Base-by-base conservation (phyloP, 2,113 vertebrate genomes). In the Hyperoodon ampullatus region DNA sequence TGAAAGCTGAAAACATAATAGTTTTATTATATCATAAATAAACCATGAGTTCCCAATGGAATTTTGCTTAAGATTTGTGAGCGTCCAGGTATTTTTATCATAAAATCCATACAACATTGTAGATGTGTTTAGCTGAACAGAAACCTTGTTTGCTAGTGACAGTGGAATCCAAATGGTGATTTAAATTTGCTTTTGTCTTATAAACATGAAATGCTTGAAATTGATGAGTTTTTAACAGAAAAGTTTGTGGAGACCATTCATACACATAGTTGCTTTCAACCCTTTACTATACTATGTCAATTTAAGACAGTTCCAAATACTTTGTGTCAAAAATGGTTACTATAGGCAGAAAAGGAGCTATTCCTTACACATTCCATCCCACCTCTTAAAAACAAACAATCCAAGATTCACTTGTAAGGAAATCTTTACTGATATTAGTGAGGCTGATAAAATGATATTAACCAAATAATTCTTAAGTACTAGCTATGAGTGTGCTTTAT, bases 1-100 rank as follows among this genome's bases (percentile, higher is more conserved):
- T 95, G 82, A 97, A 98, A 97, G 66, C 93, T 97, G 74, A 98
- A 98, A 98, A 98, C 92, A 90, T 96, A 98, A 98, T 98, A 83
- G 85, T 97, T 98, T 98, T 97, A 98, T 97, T 98, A 97, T 98
- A 95, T 97, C 85, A 96, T 97, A 98, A 98, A 97, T 97, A 89
- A 24, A 97, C 68, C 82, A 71, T 96, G 93, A 96, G 96, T 85
- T 92, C 88, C 83, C 93, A 93, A 0, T 98, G 95, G 88, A 98
- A 98, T 98, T 97, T 98, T 93, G 83, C 93, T 94, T 61, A 90
- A 72, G 75, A 95, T 98, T 98, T 98, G 96, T 97, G 90, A 94
- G 77, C 55, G 14, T 94, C 94, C 82, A 96, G 91, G 90, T 98
- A 97, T 50, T 97, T 98, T 98, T 97, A 94, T 70, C 83, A 88